Evolutionary conservation across 2,797 vertebrate genomes (phyloP).

Genomic region (Dendrocincla tyrannina): DNA sequence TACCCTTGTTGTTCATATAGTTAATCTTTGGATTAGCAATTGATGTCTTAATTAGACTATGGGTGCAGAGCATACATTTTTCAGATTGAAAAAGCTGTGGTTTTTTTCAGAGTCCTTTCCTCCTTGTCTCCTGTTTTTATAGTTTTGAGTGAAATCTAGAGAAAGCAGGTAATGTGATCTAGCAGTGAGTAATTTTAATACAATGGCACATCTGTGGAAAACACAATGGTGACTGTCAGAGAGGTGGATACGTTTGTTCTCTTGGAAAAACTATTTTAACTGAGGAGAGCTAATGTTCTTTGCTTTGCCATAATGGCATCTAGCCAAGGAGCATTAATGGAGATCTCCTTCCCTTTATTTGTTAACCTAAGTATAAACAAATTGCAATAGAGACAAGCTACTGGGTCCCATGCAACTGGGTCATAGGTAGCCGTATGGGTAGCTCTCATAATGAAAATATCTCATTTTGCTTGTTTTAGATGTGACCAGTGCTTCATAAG

Average conservation of each 20-base stretch:
- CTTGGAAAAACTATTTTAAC: not conserved
- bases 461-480: not conserved
- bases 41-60: constrained; percentile 37
- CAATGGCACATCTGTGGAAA: not conserved
- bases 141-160: not conserved
- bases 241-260: not conserved
- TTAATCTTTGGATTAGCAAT: constrained; percentile 25
- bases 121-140: not conserved
- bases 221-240: not conserved
- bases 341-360: not conserved
- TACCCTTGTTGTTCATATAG: constrained; percentile 11
- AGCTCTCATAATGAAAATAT: not conserved
- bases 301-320: not conserved
- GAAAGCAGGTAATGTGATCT: not conserved
- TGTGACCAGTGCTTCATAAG: not conserved
- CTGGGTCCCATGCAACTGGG: not conserved
- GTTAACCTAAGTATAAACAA: not conserved
- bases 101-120: not conserved
- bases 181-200: not conserved
- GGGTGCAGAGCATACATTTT: constrained; percentile 2
- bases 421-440: not conserved
- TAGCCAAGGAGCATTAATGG: not conserved
- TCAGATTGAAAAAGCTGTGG: not conserved
- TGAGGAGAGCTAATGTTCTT: not conserved
- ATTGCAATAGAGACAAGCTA: not conserved